Evolutionary conservation across 2,888 invertebrate species (phyloP), one percentile per base, ranked within the genome.

Genomic region (Eristalis intricaria): DNA sequence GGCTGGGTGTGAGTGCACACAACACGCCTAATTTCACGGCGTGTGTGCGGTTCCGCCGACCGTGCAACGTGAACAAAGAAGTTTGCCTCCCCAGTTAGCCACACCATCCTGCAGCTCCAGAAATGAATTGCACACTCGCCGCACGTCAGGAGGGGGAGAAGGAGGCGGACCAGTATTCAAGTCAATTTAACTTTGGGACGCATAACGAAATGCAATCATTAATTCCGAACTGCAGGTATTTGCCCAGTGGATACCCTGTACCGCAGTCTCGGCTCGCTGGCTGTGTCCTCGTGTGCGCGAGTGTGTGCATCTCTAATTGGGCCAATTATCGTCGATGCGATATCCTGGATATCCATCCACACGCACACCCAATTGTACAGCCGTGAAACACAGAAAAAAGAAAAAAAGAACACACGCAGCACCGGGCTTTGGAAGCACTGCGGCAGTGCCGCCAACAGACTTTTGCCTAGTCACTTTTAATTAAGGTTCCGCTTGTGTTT

Each of bases 141-240:
- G 10, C 35, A 32, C 38, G 43, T 11, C 35, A 60, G 50, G 13
- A 22, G n/a, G 4, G 26, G 15, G 4, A 8, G n/a, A 8, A 5
- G 8, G 50, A 7, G n/a, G 50, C 5, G 50, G 19, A 19, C 50
- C 19, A 19, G 50, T 84, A 84, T 84, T 83, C 87, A 83, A 87
- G 87, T 87, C 80, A 77, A 87, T 87, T 87, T 80, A 84, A 84
- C 84, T 80, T 80, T 71, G 68, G 79, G 75, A 69, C 82, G 80
- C 79, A 76, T 76, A 87, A 80, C 84, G 79, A 84, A 87, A 87
- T 84, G 84, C 73, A 87, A 87, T 84, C 87, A 87, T 84, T 87
- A 87, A 87, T 84, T 83, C 73, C 87, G 73, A 87, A 84, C 87
- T 87, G 80, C 87, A 87, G 87, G 87, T 84, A 87, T 84, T 80